Evolutionary conservation across 2,113 vertebrate genomes (phyloP).

Genomic region (Aegithalos caudatus): DNA sequence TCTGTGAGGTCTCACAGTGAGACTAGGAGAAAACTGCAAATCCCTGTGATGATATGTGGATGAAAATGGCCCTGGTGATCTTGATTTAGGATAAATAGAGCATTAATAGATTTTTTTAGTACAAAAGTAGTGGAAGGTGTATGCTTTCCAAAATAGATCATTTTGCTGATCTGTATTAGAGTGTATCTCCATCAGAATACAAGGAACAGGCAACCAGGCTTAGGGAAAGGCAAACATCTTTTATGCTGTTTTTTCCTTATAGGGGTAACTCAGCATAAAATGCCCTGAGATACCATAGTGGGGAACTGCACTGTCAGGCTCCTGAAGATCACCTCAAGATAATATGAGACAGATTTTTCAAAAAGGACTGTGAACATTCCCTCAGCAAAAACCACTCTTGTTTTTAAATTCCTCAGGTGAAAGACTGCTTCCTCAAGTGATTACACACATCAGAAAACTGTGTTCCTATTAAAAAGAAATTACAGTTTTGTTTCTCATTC

Average conservation of each 20-base stretch:
- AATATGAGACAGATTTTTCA: background rate
- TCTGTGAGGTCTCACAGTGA: background rate
- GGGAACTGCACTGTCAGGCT: background rate
- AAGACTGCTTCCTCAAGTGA: background rate
- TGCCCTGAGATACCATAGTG: background rate
- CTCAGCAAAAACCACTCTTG: background rate
- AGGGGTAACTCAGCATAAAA: background rate
- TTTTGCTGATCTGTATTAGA: background rate
- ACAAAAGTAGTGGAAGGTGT: background rate
- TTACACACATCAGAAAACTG: background rate
- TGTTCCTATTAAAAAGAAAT: background rate
- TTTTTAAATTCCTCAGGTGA: background rate
- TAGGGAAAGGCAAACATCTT: background rate
- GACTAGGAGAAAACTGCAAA: background rate
- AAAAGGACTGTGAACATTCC: background rate
- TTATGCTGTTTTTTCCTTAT: background rate
- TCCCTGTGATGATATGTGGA: background rate
- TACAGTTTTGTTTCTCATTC: background rate
- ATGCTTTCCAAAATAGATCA: background rate
- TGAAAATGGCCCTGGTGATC: background rate
- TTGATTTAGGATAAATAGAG: background rate
- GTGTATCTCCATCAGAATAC: background rate
- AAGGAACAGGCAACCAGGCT: background rate
- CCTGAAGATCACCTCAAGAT: background rate
- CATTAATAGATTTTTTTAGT: background rate